Evolutionary conservation across 2,113 vertebrate species (phyloP), one percentile per base, ranked within the genome.

Genomic region (Sylvia atricapilla): DNA sequence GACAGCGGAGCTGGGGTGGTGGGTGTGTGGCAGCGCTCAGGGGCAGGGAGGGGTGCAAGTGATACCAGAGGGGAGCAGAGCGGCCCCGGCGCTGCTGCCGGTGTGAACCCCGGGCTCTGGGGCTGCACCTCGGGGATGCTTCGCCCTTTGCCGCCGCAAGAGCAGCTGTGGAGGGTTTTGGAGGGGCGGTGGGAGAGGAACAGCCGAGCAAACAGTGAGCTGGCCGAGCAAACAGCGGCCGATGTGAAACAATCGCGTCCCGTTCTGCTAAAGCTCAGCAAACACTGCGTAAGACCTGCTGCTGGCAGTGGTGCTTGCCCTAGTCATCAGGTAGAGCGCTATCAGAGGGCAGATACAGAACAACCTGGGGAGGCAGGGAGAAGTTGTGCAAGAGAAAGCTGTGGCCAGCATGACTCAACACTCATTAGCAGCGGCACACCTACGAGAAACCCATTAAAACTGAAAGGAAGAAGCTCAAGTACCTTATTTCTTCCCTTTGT

Each of bases 371-470:
- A 95, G 55, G 72, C 85, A 75, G 85, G 77, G 83, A 84, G 66
- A 89, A 62, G 55, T 93, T 97, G 83, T 87, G 92, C 88, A 96
- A 96, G 86, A 90, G 56, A 92, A 93, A 92, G 92, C 80, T 68
- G 73, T 87, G 94, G 66, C 92, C 90, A 82, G 60, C 41, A 12
- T 97, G 96, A 96, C 86, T 97, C 94, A 95, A 94, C 31, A 3
- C 56, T 90, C 83, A 68, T 90, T 92, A 95, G 64, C 60, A 47
- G 94, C 21, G 92, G 43, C 96, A 96, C 96, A 87, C 96, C 95
- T 96, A 93, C 5, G 2, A 89, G 73, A 91, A 92, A 73, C 79
- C 73, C 62, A 95, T 95, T 93, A 96, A 93, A 95, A 74, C 85
- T 46, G 90, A 84, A 75, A 92, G 84, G 90, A 96, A 96, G 93